phyloP scores from a whole-genome alignment of 2,888 invertebrate genomes.

The Amphimallon solstitiale region DNA sequence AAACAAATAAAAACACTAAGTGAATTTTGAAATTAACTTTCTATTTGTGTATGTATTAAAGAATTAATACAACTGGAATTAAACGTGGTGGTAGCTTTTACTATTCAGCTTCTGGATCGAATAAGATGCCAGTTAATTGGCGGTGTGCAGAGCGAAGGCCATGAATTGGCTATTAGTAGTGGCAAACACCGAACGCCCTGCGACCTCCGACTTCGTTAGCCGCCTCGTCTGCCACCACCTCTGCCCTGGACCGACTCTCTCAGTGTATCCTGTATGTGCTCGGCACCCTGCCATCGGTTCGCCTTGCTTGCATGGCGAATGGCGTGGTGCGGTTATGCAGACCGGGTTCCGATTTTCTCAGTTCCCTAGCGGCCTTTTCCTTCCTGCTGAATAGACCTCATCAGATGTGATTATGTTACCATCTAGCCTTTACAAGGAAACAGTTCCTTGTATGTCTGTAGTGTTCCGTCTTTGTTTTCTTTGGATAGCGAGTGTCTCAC shows the following conservation, averaged over 20 bases:
- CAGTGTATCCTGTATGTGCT: slow-evolving; percentile 2
- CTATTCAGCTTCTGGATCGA: slow-evolving; percentile 44
- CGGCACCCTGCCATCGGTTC: slow-evolving; percentile 15
- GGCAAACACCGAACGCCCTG: slow-evolving; percentile 63
- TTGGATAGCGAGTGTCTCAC: background rate
- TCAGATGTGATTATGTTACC: slow-evolving; percentile 49
- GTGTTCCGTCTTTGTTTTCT: background rate
- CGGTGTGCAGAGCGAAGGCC: slow-evolving; percentile 57
- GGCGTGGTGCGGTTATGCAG: slow-evolving; percentile 47
- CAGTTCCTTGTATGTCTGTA: slow-evolving; percentile 5
- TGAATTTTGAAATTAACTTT: no score
- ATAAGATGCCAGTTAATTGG: slow-evolving; percentile 62
- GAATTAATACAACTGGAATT: background rate
- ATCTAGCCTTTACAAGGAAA: slow-evolving; percentile 34
- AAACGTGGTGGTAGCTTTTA: no score
- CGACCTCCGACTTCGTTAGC: slow-evolving; percentile 61
- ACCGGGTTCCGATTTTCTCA: slow-evolving; percentile 48
- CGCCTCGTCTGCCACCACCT: slow-evolving; percentile 45
- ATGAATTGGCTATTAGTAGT: slow-evolving; percentile 67
- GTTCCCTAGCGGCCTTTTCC: slow-evolving; percentile 46
- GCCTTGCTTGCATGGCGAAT: slow-evolving; percentile 8
- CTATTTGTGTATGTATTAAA: no score
- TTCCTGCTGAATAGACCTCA: slow-evolving; percentile 49
- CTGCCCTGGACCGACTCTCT: slow-evolving; percentile 33
- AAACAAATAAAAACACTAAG: no score